Base-by-base conservation (phyloP, 2,113 vertebrate species). In the Eudyptes chrysolophus region DNA sequence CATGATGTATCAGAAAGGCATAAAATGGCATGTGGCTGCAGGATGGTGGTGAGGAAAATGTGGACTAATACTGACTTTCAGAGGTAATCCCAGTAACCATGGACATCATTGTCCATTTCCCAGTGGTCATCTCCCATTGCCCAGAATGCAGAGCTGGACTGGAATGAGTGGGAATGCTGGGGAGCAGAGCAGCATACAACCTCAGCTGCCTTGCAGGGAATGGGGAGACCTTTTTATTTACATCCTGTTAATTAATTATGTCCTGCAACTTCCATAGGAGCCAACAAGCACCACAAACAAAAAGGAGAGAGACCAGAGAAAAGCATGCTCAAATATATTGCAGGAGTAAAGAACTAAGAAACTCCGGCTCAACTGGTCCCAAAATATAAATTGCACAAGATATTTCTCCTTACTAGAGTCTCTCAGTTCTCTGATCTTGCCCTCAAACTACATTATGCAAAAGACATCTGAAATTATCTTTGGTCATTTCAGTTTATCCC, bases 401-500 rank as follows among this genome's bases (percentile, higher is more conserved):
- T 52, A 69, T 71, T 89, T 88, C 74, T 91, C 42, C 65, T 74
- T 34, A 19, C 49, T 16, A 3, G 57, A 89, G 51, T 2, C 8
- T 89, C 79, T 81, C 68, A 48, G 26, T 14, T 40, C 76, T 71
- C 72, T 88, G 85, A 81, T 82, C 74, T 81, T 92, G 64, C 48
- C 65, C 69, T 93, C 84, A 84, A 65, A 88, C 49, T 40, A 20
- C 32, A 90, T 93, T 92, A 91, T 94, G 83, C 90, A 95, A 79
- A 92, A 94, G 74, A 38, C 82, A 69, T 42, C 61, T 82, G 90
- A 89, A 94, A 92, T 96, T 42, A 88, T 89, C 91, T 89, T 49
- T 66, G 97, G 92, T 88, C 77, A 89, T 90, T 95, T 95, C 86
- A 38, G 62, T 82, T 96, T 87, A 82, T 87, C 81, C 79, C n/a